Evolutionary conservation across 2,113 vertebrate species (phyloP).

Genomic region (Octodon degus): DNA sequence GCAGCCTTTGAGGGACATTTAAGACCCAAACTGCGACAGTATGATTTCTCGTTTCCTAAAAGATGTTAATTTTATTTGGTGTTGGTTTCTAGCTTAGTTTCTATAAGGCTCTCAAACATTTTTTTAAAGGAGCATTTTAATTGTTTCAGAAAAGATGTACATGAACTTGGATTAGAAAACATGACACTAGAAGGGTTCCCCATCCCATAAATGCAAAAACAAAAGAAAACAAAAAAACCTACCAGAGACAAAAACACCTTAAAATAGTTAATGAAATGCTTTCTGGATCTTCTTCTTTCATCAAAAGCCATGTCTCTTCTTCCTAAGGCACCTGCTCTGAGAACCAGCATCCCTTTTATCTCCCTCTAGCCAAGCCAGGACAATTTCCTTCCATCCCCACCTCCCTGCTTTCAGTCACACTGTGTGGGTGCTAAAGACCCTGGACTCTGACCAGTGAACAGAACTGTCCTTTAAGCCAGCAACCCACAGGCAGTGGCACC

Average conservation of each 20-base stretch:
- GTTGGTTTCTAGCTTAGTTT: slow-evolving; percentile 20
- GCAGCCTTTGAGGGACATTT: neutral
- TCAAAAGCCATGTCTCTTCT: slow-evolving; percentile 6
- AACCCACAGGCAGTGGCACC: slow-evolving; percentile 74
- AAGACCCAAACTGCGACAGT: neutral
- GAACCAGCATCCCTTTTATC: neutral
- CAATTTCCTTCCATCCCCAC: neutral
- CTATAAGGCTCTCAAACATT: neutral
- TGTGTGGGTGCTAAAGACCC: slow-evolving; percentile 62
- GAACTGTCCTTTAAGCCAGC: slow-evolving; percentile 72
- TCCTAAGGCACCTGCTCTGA: slow-evolving; percentile 6
- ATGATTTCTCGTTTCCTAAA: slow-evolving; percentile 43
- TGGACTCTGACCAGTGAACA: slow-evolving; percentile 71
- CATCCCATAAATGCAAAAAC: neutral
- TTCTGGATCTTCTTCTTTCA: neutral
- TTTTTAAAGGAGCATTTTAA: slow-evolving; percentile 65
- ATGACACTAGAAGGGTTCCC: slow-evolving; percentile 16
- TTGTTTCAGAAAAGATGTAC: slow-evolving; percentile 66
- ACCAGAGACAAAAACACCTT: too few species aligned
- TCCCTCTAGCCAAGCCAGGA: neutral
- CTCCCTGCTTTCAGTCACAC: neutral
- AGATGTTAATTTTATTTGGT: neutral
- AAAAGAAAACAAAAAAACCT: too few species aligned
- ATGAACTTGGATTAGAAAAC: slow-evolving; percentile 65
- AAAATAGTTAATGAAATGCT: too few species aligned